Evolutionary conservation across 2,113 vertebrate genomes (phyloP), one percentile per base, ranked within the genome.

Genomic region (Atrichornis clamosus): DNA sequence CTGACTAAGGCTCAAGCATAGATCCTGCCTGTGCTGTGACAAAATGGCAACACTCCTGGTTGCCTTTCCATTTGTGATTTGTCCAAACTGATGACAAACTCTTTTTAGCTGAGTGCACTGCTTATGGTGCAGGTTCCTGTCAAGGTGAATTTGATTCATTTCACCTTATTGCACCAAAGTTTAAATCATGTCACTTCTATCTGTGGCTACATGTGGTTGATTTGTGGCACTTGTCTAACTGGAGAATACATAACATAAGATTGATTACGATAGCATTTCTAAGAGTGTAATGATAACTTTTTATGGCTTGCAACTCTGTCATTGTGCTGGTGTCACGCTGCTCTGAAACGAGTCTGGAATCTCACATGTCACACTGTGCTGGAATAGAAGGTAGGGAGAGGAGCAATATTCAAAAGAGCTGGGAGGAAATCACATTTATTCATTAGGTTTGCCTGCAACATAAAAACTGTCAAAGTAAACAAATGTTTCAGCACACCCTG

Each of bases 131-230:
- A 68, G 65, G 50, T 89, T 87, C 87, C 89, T 96, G 96, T 96
- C 97, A 94, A 72, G 58, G 90, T 52, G 94, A 87, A 65, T 95
- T 96, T 97, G 96, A 98, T 98, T 97, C 91, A 97, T 97, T 97
- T 97, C 92, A 91, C 90, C 41, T 97, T 96, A 95, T 97, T 96
- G 97, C 96, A 95, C 97, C 94, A 46, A 90, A 84, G 94, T 97
- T 96, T 97, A 98, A 97, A 98, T 98, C 95, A 97, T 97, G 96
- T 97, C 90, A 93, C 86, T 97, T 92, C 92, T 95, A 62, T 96
- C 97, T 83, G 78, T 97, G 95, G 90, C 87, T 96, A 92, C 84
- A 46, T 42, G 95, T 74, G 96, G 81, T 88, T 98, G 97, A 98
- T 97, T 97, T 97, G 92, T 96, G 97, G 96, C 73, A 73, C 87